A percentile compares a stretch with the other conserved stretches of the same genome.
Conservation (phyloP, 2,113 vertebrate genomes). For the Todiramphus saurophagus region DNA sequence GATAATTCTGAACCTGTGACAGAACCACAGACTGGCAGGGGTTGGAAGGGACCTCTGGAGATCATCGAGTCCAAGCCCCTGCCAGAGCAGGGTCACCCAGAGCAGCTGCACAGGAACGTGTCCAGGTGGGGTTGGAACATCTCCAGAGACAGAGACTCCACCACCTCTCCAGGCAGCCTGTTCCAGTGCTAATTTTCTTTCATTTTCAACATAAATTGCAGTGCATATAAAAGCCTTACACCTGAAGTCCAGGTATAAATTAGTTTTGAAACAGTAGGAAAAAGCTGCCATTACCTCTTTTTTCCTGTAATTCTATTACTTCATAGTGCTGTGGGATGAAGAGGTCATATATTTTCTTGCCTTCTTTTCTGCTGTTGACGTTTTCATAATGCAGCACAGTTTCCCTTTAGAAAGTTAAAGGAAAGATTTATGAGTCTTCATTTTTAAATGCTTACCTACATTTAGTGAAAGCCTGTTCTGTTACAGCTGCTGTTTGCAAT, state of each 20-base stretch:
- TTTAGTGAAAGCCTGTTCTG: slow-evolving; percentile 37
- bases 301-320: slow-evolving; percentile 71
- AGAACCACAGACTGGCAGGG: neutral
- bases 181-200: neutral
- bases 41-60: neutral
- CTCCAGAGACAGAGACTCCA: neutral
- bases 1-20: neutral
- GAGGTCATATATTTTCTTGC: slow-evolving; percentile 64
- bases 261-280: slow-evolving; percentile 34
- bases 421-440: slow-evolving; percentile 59
- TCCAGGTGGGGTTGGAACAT: neutral
- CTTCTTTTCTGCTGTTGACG: slow-evolving; percentile 76
- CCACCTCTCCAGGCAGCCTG: neutral
- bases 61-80: neutral
- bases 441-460: slow-evolving; percentile 53
- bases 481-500: slow-evolving; percentile 38
- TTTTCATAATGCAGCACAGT: slow-evolving; percentile 74
- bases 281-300: slow-evolving; percentile 72
- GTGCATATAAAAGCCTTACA: slow-evolving; percentile 1
- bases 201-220: slow-evolving; percentile 1
- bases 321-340: slow-evolving; percentile 74
- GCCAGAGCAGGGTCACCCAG: neutral
- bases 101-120: neutral
- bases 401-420: slow-evolving; percentile 73
- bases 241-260: slow-evolving; percentile 20